Percentiles rank a stretch among this genome's conserved stretches.
Evolutionary conservation across 1,140 invertebrate species (phyloP).

Genomic region (Drosophila sulfurigaster): DNA sequence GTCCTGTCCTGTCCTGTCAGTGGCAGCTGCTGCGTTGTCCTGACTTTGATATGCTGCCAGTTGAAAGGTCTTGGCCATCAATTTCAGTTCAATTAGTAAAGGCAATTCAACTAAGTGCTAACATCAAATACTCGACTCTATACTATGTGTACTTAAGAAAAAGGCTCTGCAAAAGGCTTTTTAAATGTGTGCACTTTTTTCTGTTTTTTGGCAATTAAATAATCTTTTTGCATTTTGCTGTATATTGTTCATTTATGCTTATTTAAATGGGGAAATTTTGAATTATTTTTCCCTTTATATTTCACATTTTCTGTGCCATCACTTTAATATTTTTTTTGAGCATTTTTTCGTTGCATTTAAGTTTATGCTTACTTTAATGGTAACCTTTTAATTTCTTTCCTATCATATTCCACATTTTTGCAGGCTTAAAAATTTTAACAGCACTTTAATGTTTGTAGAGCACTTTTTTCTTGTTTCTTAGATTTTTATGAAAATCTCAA

Average conservation of each 20-base stretch:
- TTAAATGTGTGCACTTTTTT: not conserved
- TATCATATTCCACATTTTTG: no score
- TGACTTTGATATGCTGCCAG: not conserved
- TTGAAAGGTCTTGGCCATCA: conserved; percentile 36
- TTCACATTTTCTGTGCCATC: no score
- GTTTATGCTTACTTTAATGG: no score
- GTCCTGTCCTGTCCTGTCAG: conserved; percentile 23
- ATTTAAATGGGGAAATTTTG: no score
- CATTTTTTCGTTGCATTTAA: no score
- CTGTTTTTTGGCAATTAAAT: conserved; percentile 1
- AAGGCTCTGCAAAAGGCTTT: not conserved
- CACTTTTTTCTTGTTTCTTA: no score
- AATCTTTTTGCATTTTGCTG: not conserved
- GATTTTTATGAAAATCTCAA: no score
- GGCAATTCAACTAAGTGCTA: conserved; percentile 36
- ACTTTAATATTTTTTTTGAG: no score
- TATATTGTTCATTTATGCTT: not conserved
- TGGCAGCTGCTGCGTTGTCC: conserved; percentile 15
- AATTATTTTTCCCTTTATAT: no score
- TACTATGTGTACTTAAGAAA: not conserved
- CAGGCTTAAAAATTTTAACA: no score
- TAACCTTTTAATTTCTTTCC: no score
- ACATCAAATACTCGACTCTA: conserved; percentile 28
- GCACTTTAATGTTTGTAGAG: no score
- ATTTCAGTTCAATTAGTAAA: conserved; percentile 43